Conservation (phyloP, 2,888 invertebrate species). For the Onchidella celtica region DNA sequence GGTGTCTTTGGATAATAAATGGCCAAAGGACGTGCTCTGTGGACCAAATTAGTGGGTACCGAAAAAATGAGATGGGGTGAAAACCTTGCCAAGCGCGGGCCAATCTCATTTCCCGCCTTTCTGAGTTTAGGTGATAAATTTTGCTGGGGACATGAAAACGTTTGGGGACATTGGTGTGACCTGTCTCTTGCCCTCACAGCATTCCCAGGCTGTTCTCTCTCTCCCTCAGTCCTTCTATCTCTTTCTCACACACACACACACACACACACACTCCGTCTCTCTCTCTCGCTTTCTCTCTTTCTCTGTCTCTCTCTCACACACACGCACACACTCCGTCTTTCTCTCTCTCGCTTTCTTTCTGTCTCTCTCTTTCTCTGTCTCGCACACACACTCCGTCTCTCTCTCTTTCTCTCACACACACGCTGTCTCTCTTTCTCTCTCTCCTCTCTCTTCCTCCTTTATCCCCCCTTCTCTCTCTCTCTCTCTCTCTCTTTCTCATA, state of each 20-base stretch:
- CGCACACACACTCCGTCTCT: constrained; percentile 1
- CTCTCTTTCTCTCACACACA: neutral
- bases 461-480: neutral
- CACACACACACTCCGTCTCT: constrained; percentile 11
- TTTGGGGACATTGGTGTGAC: no score
- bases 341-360: constrained; percentile 40
- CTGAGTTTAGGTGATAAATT: constrained; percentile 26
- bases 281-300: constrained; percentile 22
- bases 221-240: neutral
- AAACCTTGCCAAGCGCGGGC: neutral
- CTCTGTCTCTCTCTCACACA: constrained; percentile 21
- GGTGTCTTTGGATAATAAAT: constrained; percentile 3
- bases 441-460: neutral
- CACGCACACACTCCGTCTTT: no score
- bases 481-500: neutral
- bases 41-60: constrained; percentile 12
- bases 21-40: constrained; percentile 2
- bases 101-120: constrained; percentile 4
- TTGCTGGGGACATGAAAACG: neutral
- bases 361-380: constrained; percentile 32
- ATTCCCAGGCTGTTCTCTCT: neutral
- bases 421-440: constrained; percentile 12
- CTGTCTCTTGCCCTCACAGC: no score
- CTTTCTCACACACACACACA: neutral
- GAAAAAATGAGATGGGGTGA: constrained; percentile 18